Conservation (phyloP, 2,113 vertebrate species). For the Leucopternis melanops region DNA sequence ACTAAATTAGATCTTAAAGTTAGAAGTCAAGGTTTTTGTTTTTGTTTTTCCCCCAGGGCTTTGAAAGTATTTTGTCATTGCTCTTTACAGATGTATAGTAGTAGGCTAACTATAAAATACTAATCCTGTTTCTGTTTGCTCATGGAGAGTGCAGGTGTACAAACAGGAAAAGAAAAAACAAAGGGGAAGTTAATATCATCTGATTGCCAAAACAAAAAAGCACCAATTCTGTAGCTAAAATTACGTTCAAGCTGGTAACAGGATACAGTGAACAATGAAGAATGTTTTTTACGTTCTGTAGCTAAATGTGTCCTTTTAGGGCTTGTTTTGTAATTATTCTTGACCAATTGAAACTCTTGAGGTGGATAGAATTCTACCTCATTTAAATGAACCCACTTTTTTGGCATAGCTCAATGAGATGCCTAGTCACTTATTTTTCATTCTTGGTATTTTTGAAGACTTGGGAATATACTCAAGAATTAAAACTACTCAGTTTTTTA, state of each 20-base stretch:
- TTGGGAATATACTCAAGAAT: background rate
- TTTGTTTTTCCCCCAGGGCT: background rate
- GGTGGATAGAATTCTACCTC: background rate
- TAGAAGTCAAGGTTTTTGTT: background rate
- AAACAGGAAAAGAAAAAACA: constrained; percentile 51
- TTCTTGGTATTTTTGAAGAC: background rate
- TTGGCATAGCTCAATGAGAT: background rate
- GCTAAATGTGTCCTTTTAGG: constrained; percentile 39
- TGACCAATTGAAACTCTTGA: background rate
- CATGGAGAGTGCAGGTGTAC: constrained; percentile 46
- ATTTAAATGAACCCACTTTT: background rate
- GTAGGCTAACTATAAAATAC: background rate
- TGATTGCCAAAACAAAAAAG: constrained; percentile 18
- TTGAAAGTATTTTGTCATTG: background rate
- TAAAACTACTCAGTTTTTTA: background rate
- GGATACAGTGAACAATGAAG: constrained; percentile 46
- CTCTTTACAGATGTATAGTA: background rate
- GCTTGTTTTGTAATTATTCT: background rate
- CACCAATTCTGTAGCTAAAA: constrained; percentile 42
- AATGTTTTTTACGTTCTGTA: background rate
- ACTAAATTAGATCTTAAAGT: background rate
- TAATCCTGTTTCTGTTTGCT: background rate
- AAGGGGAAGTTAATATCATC: constrained; percentile 26
- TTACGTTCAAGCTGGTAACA: constrained; percentile 18
- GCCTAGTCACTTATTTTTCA: background rate